Base-by-base conservation (phyloP, 2,888 invertebrate genomes). In the Cyrtodaria siliqua region DNA sequence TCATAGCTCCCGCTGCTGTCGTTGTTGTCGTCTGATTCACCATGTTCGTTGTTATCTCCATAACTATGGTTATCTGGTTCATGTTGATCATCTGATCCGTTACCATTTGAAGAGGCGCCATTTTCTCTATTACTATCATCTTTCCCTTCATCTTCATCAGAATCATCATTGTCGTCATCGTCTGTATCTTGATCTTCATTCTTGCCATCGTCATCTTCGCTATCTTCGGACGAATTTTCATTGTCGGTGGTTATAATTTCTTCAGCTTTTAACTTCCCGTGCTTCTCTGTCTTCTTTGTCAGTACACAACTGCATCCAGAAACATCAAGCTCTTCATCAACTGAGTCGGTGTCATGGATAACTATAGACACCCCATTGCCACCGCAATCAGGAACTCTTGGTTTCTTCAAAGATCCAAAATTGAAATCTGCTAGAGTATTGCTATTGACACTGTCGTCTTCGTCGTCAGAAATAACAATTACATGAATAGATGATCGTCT, bases 381-480 rank as follows among this genome's bases (percentile, higher is more conserved):
- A 33, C 6, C 33, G 33, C 33, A 33, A 12, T 33, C 33, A 8
- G 33, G 33, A 33, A 8, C 29, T 18, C 24, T 9, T 3, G 27
- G 27, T n/a, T 44, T n/a, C 9, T 60, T 33, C 33, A 63, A 42
- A 20, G 53, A 40, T 3, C 38, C n/a, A 63, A 63, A 63, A 24
- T 63, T 38, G 23, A 63, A 63, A 26, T 53, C 40, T 14, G 60
- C 14, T 16, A 59, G 44, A 26, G 26, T 40, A 16, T 53, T 40
- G 8, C 16, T 23, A 49, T 26, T 29, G 14, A 26, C 23, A 3
- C 12, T 33, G 33, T 33, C 33, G 16, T 56, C 20, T 27, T 62
- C 68, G 2, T 68, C 68, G 29, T 68, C 68, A 38, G 68, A 68
- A 52, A 68, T 44, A 20, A 52, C 20, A 16, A 68, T 59, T 29